Percentiles rank a stretch among this genome's conserved stretches.
These are phyloP conservation scores for Sthenelais limicola DNA, from an alignment of 2,888 invertebrate species.

Conservation along the genomic window DNA sequence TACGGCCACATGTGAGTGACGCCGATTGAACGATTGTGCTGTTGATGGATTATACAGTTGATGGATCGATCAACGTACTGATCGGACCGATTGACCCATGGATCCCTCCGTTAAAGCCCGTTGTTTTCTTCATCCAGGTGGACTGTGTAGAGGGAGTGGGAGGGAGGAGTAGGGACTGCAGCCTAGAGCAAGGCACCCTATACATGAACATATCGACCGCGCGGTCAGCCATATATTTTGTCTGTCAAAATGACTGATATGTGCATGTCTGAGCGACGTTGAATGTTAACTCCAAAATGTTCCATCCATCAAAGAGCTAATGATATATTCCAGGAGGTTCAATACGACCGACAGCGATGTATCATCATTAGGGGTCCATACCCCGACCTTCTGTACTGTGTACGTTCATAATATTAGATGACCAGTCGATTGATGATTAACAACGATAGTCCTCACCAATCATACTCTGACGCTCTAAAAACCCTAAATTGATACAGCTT, in stretches of 20 bases:
- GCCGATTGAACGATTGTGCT: conserved; percentile 33
- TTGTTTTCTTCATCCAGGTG: too few species aligned
- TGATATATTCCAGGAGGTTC: conserved; percentile 35
- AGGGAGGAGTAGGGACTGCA: background rate
- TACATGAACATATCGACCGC: conserved; percentile 8
- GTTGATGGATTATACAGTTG: conserved; percentile 38
- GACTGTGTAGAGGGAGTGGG: background rate
- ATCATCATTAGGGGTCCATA: conserved; percentile 30
- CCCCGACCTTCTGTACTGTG: conserved; percentile 35
- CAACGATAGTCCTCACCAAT: too few species aligned
- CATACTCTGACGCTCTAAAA: too few species aligned
- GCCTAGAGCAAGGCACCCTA: conserved; percentile 3
- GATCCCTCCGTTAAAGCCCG: too few species aligned
- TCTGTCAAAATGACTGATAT: conserved; percentile 15
- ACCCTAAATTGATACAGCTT: too few species aligned
- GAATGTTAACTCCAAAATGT: conserved; percentile 21
- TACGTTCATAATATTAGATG: too few species aligned
- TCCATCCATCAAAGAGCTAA: conserved; percentile 24
- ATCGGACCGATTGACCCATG: conserved; percentile 28
- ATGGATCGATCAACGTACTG: conserved; percentile 36
- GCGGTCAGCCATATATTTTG: background rate
- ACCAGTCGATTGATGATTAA: too few species aligned
- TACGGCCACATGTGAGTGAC: conserved; percentile 13
- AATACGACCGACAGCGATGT: conserved; percentile 22
- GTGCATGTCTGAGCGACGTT: background rate